A percentile compares a stretch with the other conserved stretches of the same genome.
phyloP scores from a whole-genome alignment of 2,113 vertebrate genomes.

The Pycnonotus jocosus region DNA sequence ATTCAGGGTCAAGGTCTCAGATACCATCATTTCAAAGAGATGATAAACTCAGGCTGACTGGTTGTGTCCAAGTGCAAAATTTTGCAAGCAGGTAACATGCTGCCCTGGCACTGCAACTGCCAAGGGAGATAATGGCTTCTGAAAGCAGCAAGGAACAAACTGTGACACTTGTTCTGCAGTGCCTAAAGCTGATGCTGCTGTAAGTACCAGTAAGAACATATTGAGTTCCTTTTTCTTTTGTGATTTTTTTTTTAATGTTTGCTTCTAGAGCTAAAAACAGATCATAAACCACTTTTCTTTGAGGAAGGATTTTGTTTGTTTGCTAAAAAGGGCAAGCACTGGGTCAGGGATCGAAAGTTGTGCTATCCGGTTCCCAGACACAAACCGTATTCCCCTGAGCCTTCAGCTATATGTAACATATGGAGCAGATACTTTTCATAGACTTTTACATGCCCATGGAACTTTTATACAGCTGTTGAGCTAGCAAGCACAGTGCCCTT shows the following conservation, averaged over 20 bases:
- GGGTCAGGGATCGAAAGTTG: slow-evolving; percentile 22
- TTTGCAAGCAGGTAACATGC: neutral
- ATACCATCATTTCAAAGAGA: neutral
- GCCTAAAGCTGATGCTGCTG: neutral
- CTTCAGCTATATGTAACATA: neutral
- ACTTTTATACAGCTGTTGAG: neutral
- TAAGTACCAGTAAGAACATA: neutral
- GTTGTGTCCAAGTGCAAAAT: neutral
- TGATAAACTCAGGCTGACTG: neutral
- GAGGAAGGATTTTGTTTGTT: neutral
- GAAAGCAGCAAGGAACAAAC: neutral
- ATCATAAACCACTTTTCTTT: neutral
- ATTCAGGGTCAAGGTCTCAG: neutral
- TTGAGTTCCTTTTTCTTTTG: neutral
- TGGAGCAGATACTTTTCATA: neutral
- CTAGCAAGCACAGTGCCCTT: neutral
- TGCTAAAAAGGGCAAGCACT: slow-evolving; percentile 33
- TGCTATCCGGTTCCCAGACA: slow-evolving; percentile 48
- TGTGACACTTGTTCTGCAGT: fast-evolving
- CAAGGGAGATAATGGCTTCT: neutral
- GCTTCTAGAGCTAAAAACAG: slow-evolving; percentile 10
- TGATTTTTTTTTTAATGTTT: neutral
- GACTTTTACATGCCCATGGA: neutral
- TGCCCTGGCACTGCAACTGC: fast-evolving
- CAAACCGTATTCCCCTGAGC: neutral